Conservation (phyloP, 2,888 invertebrate species). For the Lepetodrilus schrolli region DNA sequence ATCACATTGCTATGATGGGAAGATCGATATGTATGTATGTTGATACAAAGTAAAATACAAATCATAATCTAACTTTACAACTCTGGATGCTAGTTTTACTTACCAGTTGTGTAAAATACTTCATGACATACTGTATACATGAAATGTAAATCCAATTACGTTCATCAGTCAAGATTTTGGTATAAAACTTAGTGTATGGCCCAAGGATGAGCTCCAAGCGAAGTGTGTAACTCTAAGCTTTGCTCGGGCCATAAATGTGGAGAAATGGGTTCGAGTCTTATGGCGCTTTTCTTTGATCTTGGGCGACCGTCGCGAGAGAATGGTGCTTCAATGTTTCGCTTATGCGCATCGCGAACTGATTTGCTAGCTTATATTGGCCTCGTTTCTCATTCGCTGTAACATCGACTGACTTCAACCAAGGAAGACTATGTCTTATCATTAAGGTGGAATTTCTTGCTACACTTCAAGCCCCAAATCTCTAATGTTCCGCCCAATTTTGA, state of each 20-base stretch:
- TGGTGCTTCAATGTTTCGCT: slow-evolving; percentile 17
- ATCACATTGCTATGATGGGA: too few relatives aligned
- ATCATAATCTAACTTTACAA: too few relatives aligned
- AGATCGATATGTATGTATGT: too few relatives aligned
- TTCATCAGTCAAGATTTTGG: background rate
- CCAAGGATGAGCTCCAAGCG: background rate
- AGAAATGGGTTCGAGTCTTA: background rate
- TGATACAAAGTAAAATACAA: too few relatives aligned
- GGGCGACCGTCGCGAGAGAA: slow-evolving; percentile 18
- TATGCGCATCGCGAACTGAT: background rate
- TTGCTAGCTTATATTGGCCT: slow-evolving; percentile 3
- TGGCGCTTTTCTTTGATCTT: slow-evolving; percentile 13
- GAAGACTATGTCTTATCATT: slow-evolving; percentile 4
- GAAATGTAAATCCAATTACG: background rate
- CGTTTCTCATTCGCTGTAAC: background rate
- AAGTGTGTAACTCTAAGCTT: background rate
- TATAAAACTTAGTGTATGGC: background rate
- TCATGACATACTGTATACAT: too few relatives aligned
- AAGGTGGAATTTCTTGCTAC: background rate
- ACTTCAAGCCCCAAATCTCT: too few relatives aligned
- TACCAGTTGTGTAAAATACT: too few relatives aligned
- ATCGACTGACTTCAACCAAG: background rate
- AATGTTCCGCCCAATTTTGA: slow-evolving; percentile 16
- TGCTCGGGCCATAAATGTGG: background rate
- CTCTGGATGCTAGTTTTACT: too few relatives aligned